Conservation (phyloP, 2,888 invertebrate genomes). For the Colletes collaris region DNA sequence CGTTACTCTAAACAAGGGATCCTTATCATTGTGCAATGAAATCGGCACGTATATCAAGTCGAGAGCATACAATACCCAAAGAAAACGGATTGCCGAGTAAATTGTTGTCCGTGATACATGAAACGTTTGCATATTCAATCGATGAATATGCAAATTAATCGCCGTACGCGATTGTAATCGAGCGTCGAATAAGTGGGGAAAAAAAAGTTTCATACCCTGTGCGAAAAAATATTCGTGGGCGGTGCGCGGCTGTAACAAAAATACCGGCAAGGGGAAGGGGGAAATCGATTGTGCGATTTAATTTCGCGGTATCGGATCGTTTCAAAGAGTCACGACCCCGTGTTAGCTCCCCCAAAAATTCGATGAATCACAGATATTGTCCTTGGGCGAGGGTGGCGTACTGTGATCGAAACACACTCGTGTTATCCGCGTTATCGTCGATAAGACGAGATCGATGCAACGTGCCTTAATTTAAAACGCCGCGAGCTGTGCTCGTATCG, state of each 20-base stretch:
- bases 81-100: slow-evolving; percentile 8
- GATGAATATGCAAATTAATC: slow-evolving; percentile 42
- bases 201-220: neutral
- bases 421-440: neutral
- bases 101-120: slow-evolving; percentile 21
- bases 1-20: no score
- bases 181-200: neutral
- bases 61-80: neutral
- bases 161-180: slow-evolving; percentile 10
- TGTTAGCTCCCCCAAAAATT: neutral
- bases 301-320: slow-evolving; percentile 17
- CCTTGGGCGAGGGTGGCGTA: neutral
- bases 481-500: slow-evolving; percentile 34
- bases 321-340: neutral
- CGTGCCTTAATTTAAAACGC: slow-evolving; percentile 37
- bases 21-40: no score
- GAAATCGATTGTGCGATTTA: slow-evolving; percentile 23
- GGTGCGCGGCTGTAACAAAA: neutral
- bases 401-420: neutral
- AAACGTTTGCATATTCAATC: slow-evolving; percentile 43
- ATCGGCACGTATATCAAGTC: no score
- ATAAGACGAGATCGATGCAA: slow-evolving; percentile 20
- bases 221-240: slow-evolving; percentile 15
- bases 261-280: no score
- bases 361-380: neutral